These are phyloP conservation scores for Psittacara wagleri DNA, from an alignment of 2,113 vertebrate species.

Conservation along the genomic window DNA sequence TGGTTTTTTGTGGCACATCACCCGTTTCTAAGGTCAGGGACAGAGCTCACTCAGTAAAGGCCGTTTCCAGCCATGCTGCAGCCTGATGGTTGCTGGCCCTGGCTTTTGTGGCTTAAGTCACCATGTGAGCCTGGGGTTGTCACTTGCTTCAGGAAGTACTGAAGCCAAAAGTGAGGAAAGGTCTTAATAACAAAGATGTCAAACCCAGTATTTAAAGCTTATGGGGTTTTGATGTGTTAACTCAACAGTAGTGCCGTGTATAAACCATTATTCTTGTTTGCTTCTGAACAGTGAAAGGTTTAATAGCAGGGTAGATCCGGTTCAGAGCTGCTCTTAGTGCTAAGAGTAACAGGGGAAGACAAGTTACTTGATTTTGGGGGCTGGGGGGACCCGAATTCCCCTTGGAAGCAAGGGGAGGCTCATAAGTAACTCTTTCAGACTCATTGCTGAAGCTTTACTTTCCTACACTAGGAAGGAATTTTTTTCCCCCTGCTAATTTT, in stretches of 20 bases:
- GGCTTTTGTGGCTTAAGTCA: neutral
- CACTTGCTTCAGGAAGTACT: neutral
- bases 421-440: neutral
- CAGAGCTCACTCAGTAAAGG: neutral
- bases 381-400: neutral
- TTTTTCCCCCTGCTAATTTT: neutral
- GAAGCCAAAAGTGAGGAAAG: neutral
- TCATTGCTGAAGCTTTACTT: neutral
- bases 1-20: neutral
- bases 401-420: neutral
- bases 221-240: neutral
- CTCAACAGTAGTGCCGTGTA: neutral
- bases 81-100: neutral
- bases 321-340: neutral
- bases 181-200: neutral
- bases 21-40: neutral
- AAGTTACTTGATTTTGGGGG: neutral
- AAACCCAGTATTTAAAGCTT: neutral
- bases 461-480: neutral
- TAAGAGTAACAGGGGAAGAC: neutral
- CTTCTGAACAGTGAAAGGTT: neutral
- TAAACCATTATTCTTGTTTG: neutral
- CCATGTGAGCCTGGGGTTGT: accelerated
- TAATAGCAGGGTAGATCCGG: neutral
- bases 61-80: neutral